Conservation (phyloP, 2,797 vertebrate species). For the Neostethus bicornis region DNA sequence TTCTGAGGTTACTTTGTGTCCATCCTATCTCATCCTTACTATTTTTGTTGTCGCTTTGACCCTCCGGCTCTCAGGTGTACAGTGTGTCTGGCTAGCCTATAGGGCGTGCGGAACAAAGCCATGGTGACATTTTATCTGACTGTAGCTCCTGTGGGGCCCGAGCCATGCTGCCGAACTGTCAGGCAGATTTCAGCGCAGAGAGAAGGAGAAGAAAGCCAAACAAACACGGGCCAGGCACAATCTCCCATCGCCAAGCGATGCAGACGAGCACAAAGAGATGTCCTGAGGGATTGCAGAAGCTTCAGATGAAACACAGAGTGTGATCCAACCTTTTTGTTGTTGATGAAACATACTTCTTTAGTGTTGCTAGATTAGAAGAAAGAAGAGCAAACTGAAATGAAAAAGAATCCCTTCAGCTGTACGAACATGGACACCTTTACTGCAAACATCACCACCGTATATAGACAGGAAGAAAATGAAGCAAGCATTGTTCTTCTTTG, state of each 20-base stretch:
- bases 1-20: conserved; percentile 16
- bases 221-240: conserved; percentile 77
- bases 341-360: conserved; percentile 70
- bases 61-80: conserved; percentile 65
- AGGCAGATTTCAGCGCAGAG: conserved; percentile 76
- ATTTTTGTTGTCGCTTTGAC: conserved; percentile 30
- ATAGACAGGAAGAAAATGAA: conserved; percentile 42
- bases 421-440: conserved; percentile 40
- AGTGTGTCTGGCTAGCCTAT: conserved; percentile 63
- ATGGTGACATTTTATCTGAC: conserved; percentile 81
- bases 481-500: conserved; percentile 55
- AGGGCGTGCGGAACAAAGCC: conserved; percentile 75
- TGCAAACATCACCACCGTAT: conserved; percentile 52
- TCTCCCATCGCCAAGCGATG: conserved; percentile 68
- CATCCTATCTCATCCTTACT: conserved; percentile 9
- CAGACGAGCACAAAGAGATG: conserved; percentile 60
- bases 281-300: conserved; percentile 70
- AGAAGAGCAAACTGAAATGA: conserved; percentile 59
- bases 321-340: conserved; percentile 79
- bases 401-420: conserved; percentile 56
- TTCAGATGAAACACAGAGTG: conserved; percentile 79
- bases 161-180: conserved; percentile 74
- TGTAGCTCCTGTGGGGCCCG: conserved; percentile 73
- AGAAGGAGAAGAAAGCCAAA: conserved; percentile 73
- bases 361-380: conserved; percentile 76